phyloP scores from a whole-genome alignment of 2,113 vertebrate genomes.

The Sturnus vulgaris region DNA sequence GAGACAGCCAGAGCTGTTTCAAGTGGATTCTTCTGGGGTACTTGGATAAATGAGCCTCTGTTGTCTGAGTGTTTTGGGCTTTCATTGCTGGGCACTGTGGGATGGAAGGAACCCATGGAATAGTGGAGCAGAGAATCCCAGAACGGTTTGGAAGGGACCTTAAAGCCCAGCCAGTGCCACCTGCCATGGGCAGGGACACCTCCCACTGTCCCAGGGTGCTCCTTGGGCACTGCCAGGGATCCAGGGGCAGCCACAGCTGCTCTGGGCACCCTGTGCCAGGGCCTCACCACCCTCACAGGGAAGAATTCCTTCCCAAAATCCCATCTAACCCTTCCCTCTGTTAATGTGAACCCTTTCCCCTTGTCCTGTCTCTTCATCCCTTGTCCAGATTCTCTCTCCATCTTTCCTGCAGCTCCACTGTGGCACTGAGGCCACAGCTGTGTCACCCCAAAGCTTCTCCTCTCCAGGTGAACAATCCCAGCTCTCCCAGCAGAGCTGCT shows the following conservation, averaged over 20 bases:
- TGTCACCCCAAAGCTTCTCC: not conserved
- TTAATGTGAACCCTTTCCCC: not conserved
- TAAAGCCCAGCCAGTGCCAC: not conserved
- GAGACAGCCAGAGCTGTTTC: not conserved
- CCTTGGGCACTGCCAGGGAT: not conserved
- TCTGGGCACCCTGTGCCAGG: not conserved
- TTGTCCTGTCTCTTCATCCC: not conserved
- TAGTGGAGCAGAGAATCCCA: not conserved
- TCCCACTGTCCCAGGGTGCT: accelerated
- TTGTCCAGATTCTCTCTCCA: not conserved
- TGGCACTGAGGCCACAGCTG: accelerated
- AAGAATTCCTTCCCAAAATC: too few species aligned
- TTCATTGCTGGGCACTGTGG: not conserved
- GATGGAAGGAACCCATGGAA: not conserved
- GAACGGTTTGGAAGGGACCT: not conserved
- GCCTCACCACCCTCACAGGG: accelerated
- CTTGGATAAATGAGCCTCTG: not conserved
- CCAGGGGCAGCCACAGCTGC: not conserved
- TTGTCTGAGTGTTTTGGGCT: not conserved
- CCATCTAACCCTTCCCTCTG: not conserved
- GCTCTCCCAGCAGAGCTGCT: not conserved
- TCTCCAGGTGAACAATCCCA: not conserved
- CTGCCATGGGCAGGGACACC: not conserved
- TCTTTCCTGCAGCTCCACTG: accelerated
- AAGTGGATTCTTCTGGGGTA: not conserved